Conservation (phyloP, 2,888 invertebrate genomes). For the Abrostola tripartita region DNA sequence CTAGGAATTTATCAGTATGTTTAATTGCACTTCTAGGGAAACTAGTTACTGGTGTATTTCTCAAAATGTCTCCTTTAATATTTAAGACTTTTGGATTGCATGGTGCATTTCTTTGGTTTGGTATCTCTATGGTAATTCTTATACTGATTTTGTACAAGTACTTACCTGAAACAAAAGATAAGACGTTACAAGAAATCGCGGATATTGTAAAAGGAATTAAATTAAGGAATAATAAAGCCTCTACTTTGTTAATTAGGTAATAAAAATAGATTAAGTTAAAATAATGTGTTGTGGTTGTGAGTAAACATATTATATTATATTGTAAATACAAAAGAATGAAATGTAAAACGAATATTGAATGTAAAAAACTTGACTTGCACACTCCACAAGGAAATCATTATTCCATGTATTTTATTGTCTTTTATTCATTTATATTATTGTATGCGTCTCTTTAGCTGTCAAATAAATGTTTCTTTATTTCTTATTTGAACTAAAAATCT, state of each 20-base stretch:
- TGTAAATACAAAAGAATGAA: too few relatives aligned
- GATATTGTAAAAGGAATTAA: conserved; percentile 41
- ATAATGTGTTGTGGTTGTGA: background rate
- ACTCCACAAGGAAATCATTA: too few relatives aligned
- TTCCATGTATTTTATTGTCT: too few relatives aligned
- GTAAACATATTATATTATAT: background rate
- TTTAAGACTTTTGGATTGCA: conserved; percentile 57
- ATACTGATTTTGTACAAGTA: conserved; percentile 58
- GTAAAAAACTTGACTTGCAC: too few relatives aligned
- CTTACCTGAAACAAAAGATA: conserved; percentile 70
- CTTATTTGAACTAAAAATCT: too few relatives aligned
- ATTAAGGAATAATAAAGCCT: background rate
- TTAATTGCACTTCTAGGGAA: conserved; percentile 26
- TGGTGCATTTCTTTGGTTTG: conserved; percentile 61
- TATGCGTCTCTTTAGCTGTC: too few relatives aligned
- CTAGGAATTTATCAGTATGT: conserved; percentile 55
- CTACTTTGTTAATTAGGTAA: conserved; percentile 11
- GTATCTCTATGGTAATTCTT: conserved; percentile 34
- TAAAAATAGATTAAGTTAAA: background rate
- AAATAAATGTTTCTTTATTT: too few relatives aligned
- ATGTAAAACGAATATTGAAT: too few relatives aligned
- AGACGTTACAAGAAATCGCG: conserved; percentile 65
- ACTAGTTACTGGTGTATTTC: conserved; percentile 10
- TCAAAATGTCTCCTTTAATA: conserved; percentile 61
- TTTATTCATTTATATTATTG: too few relatives aligned